Conservation (phyloP, 1,140 invertebrate genomes). For the Pogonus chalceus region DNA sequence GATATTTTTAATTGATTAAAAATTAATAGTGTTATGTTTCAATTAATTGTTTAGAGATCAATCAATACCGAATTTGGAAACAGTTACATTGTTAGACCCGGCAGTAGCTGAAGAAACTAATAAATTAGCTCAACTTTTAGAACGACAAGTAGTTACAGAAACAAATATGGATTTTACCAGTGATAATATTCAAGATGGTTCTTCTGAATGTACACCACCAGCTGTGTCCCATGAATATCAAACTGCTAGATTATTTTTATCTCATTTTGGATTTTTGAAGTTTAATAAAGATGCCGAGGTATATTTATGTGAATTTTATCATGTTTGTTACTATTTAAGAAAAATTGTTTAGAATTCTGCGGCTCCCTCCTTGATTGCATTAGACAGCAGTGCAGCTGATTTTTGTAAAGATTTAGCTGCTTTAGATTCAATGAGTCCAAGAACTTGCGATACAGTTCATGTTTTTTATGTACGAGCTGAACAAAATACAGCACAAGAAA, state of each 20-base stretch:
- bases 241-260: constrained; percentile 85
- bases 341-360: constrained; percentile 21
- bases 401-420: constrained; percentile 66
- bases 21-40: not conserved
- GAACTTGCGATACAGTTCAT: constrained; percentile 87
- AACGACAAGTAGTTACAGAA: constrained; percentile 37
- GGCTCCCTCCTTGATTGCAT: constrained; percentile 57
- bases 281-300: constrained; percentile 53
- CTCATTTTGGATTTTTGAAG: constrained; percentile 86
- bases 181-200: constrained; percentile 33
- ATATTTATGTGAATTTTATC: too few relatives aligned
- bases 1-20: constrained; percentile 26
- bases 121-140: constrained; percentile 42
- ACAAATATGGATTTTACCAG: constrained; percentile 26
- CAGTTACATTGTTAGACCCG: constrained; percentile 42
- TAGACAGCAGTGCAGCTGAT: constrained; percentile 61
- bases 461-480: constrained; percentile 88
- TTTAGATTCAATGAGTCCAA: constrained; percentile 69
- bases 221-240: constrained; percentile 82
- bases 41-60: constrained; percentile 44
- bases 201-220: constrained; percentile 56
- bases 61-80: constrained; percentile 59
- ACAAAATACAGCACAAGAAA: constrained; percentile 65
- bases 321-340: too few relatives aligned
- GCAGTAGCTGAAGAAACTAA: constrained; percentile 41